phyloP scores from a whole-genome alignment of 2,888 invertebrate genomes.

The Yponomeuta sedellus region DNA sequence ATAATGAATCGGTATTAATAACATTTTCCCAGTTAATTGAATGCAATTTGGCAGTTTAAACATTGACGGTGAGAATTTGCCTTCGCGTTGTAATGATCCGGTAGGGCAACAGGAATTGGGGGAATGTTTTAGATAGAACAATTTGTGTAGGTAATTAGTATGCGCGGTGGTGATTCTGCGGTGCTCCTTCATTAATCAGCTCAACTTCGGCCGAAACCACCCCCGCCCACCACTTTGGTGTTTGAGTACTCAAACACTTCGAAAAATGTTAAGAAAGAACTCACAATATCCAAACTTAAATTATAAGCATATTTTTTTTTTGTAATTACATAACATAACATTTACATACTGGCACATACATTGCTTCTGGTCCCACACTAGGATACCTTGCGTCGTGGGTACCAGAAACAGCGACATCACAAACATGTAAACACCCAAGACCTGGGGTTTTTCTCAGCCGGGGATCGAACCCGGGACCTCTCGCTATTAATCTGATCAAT shows the following conservation, averaged over 20 bases:
- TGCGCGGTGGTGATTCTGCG: slow-evolving; percentile 32
- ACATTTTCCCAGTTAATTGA: slow-evolving; percentile 5
- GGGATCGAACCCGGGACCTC: too few species aligned
- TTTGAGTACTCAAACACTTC: slow-evolving; percentile 48
- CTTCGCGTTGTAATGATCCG: not conserved
- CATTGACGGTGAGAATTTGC: not conserved
- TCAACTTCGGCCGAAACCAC: slow-evolving; percentile 36
- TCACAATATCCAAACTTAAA: not conserved
- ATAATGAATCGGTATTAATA: not conserved
- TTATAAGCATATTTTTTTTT: not conserved
- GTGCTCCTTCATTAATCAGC: slow-evolving; percentile 59
- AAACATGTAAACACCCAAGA: too few species aligned
- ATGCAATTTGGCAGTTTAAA: slow-evolving; percentile 3
- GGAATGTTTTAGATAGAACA: not conserved
- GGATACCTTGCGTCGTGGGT: too few species aligned
- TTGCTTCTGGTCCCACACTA: too few species aligned
- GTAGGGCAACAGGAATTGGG: not conserved
- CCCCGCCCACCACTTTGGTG: slow-evolving; percentile 40
- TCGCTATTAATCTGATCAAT: too few species aligned
- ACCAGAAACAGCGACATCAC: too few species aligned
- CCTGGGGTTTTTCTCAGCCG: too few species aligned
- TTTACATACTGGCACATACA: too few species aligned
- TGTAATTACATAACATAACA: too few species aligned
- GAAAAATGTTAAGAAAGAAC: slow-evolving; percentile 20
- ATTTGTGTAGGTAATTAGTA: not conserved